Evolutionary conservation across 2,888 invertebrate species (phyloP), one percentile per base, ranked within the genome.

Genomic region (Caprella mutica): DNA sequence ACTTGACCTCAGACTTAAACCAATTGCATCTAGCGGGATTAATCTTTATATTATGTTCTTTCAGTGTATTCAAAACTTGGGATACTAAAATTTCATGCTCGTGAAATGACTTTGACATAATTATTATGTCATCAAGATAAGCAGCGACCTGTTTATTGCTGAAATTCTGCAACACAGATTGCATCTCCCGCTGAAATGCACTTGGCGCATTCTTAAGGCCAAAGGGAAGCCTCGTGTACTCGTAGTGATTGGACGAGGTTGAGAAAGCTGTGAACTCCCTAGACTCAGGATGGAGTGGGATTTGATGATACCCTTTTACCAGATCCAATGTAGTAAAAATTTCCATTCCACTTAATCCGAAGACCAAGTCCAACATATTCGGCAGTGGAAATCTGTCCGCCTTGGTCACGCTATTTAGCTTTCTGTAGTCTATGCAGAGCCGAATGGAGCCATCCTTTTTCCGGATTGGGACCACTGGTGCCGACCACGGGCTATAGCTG

Each of bases 201-300:
- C 5, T 30, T 5, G 48, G 48, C 19, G 19, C 30, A 29, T 48
- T 48, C 5, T 19, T 48, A 1, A 48, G 23, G 23, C 30, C 48
- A 27, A 48, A 29, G 8, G 48, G 48, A 19, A 48, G 29, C 14
- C 48, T 27, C 21, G 29, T 48, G 29, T 30, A 48, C 17, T 48
- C 29, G 19, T 19, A 48, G 3, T 48, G 48, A 2, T 17, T 19
- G 21, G 29, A 27, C 19, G 19, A 27, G 14, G 48, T 48, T 3
- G 48, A 48, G 33, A 48, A 48, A 5, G 48, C 48, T 12, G 48
- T 48, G 17, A 21, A 48, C 26, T 48, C 29, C 5, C 30, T 48
- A 17, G 19, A 30, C 1, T 6, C 12, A 9, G 29, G 19, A n/a
- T 48, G 19, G 19, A 48, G 17, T 30, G 29, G 24, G 12, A 43